Evolutionary conservation across 1,140 invertebrate genomes (phyloP), one percentile per base, ranked within the genome.

Genomic region (Drosophila repleta): DNA sequence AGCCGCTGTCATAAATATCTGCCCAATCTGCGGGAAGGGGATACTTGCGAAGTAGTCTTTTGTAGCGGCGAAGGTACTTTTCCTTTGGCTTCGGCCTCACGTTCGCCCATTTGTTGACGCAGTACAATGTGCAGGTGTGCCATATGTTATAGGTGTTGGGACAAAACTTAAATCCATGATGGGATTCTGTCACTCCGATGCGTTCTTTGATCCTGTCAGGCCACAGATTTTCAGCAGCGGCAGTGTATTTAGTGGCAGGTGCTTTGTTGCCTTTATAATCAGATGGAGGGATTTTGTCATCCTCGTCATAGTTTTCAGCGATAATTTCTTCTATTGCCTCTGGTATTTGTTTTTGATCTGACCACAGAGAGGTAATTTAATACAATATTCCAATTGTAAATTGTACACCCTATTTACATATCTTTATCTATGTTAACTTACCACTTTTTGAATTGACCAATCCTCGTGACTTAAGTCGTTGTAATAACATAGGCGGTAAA

Each of bases 91-190:
- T 94, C 29, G 92, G 74, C 63, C 95, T 94, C 20, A 97, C 96
- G 67, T 94, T 94, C 72, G 96, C 96, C 97, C 97, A 99, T 49
- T 95, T 94, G 88, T 97, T 96, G 60, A 96, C 95, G 93, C 99
- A 99, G 92, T 94, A 98, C 21, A 95, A 94, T 2, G 94, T 95
- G 92, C 99, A 99, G 70, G 97, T 95, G 91, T 99, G 99, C 92
- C 96, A 98, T 64, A 97, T 96, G 91, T 99, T 99, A 79, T 94
- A 96, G 92, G 98, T 99, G 90, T 99, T 99, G 2, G 99, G 99
- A 92, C 99, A 99, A 4, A 96, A 96, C 77, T 94, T 94, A 75
- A 95, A 95, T 29, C 95, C 94, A 29, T 93, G 93, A 77, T 94
- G 94, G 24, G 93, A 94, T 18, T 94, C 93, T 13, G 90, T 80